Evolutionary conservation across 2,113 vertebrate genomes (phyloP), one percentile per base, ranked within the genome.

Genomic region (Aptenodytes forsteri): DNA sequence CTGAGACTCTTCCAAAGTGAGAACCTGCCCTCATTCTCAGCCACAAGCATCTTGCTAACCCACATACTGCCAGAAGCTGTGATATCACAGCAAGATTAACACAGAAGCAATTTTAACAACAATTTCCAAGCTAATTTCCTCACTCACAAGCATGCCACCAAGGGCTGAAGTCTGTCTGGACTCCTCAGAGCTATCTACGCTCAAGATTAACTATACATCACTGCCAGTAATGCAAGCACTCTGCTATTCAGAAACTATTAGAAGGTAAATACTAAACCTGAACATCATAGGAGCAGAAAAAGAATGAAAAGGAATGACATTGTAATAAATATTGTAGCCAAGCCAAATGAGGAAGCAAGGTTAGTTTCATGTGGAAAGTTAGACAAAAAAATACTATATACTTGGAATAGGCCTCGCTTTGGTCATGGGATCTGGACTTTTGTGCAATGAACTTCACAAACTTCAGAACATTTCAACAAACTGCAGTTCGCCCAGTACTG

Each of bases 41-140:
- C 26, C 62, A 87, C 71, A 55, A 93, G 66, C 78, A 83, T 83
- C 91, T 91, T 83, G 89, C 89, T 95, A 94, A 94, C 87, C 91
- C 78, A 96, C 58, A 87, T 83, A 73, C 73, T 61, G 77, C 54
- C 91, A 95, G 72, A 85, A 94, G 78, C 87, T 69, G 66, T 36
- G 82, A 50, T 38, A 86, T 80, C 75, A 55, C 62, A 56, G 83
- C 46, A 70, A 89, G 64, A 96, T 93, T 85, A 96, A 83, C 66
- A 62, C 78, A 66, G 71, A 25, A 92, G 25, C 71, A 84, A 62
- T 93, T 91, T 82, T 69, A 89, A 87, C 80, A 90, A 29, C 34
- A 22, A 44, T 83, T 90, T 82, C 75, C 66, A 83, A 87, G 87
- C 54, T 85, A 29, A 69, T 58, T 89, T 83, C 59, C 56, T 88